These are phyloP conservation scores for Dicyrtomina minuta DNA, from an alignment of 2,888 invertebrate species.

Conservation along the genomic window DNA sequence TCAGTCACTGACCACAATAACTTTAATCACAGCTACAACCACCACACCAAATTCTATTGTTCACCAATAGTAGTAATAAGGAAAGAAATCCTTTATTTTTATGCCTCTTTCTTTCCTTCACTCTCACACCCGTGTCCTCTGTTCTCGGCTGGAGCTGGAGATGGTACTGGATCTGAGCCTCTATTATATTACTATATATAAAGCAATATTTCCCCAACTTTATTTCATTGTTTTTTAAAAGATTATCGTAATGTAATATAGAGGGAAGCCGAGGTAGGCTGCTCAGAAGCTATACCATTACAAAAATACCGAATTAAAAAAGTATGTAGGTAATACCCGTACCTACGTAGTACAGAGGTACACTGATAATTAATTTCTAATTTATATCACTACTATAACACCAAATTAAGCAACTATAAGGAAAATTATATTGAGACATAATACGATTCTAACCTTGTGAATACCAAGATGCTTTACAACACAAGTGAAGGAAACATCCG, in stretches of 20 bases:
- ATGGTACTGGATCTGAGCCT: too few relatives aligned
- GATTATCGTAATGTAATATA: neutral
- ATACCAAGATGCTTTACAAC: constrained; percentile 84
- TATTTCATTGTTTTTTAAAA: neutral
- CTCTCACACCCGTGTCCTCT: neutral
- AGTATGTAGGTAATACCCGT: too few relatives aligned
- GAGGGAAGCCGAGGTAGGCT: neutral
- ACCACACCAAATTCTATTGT: constrained; percentile 9
- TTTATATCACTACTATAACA: too few relatives aligned
- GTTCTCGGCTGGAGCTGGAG: too few relatives aligned
- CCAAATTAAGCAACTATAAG: too few relatives aligned
- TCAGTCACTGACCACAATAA: constrained; percentile 23
- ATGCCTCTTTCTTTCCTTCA: neutral
- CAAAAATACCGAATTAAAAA: too few relatives aligned
- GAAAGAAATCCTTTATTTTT: constrained; percentile 3
- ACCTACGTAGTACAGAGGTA: too few relatives aligned
- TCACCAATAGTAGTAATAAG: neutral
- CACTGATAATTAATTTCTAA: too few relatives aligned
- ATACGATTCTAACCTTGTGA: constrained; percentile 81
- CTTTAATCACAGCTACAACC: constrained; percentile 17
- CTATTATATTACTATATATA: too few relatives aligned
- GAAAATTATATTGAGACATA: too few relatives aligned
- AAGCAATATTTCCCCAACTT: too few relatives aligned
- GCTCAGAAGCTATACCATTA: too few relatives aligned
- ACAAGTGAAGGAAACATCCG: constrained; percentile 85